Conservation (phyloP, 2,797 vertebrate species). For the Scyliorhinus canicula region DNA sequence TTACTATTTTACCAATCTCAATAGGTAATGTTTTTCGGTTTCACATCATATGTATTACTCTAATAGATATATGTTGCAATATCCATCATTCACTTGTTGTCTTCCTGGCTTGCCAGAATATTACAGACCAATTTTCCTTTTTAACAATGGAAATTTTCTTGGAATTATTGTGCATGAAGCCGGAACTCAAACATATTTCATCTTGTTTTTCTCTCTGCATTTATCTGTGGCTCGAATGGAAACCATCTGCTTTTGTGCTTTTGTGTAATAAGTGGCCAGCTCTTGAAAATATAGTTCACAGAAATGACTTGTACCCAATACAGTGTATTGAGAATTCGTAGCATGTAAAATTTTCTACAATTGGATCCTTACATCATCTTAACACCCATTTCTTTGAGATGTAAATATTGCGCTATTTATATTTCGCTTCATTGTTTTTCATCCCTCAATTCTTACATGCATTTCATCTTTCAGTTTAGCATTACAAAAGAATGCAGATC, state of each 20-base stretch:
- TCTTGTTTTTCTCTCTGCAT: neutral
- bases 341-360: neutral
- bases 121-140: neutral
- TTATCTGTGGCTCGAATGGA: neutral
- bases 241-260: neutral
- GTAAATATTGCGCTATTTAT: neutral
- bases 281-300: neutral
- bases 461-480: constrained; percentile 4
- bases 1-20: neutral
- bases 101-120: neutral
- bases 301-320: neutral
- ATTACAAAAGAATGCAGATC: constrained; percentile 5
- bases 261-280: neutral
- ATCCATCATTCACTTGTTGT: neutral
- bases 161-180: neutral
- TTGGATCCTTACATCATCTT: neutral
- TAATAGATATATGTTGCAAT: neutral
- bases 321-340: neutral
- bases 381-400: constrained; percentile 5
- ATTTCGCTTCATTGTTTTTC: neutral
- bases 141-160: neutral
- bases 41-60: neutral
- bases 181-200: neutral
- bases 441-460: neutral
- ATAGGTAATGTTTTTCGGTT: neutral